Evolutionary conservation across 2,113 vertebrate species (phyloP), one percentile per base, ranked within the genome.

Genomic region (Nanorana parkeri): DNA sequence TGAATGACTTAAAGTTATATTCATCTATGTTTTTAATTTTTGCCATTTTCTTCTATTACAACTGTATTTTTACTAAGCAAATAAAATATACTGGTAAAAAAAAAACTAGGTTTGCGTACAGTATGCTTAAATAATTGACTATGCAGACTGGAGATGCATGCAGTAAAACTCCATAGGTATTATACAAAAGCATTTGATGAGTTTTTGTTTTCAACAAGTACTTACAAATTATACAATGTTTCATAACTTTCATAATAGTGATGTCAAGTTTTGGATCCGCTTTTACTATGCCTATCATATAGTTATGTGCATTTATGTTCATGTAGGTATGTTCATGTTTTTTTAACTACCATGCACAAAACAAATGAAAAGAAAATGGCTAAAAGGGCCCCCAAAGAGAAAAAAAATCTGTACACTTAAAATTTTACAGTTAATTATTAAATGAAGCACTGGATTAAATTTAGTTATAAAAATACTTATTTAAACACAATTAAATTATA

Each of bases 111-210:
- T 77, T 80, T 67, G 76, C 41, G 24, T 67, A 71, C 47, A 54
- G 68, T 24, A 80, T 83, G 61, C 88, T 83, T 83, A 92, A 87
- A 78, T 89, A 93, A 89, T 88, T 84, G 87, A 86, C 88, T 87
- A 65, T 88, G 81, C 91, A 94, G 95, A 95, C 89, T 90, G 92
- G 94, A 94, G 96, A 97, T 96, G 95, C 96, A 95, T 98, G 97
- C 97, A 99, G 95, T 96, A 96, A 96, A 98, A 98, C 95, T 95
- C 94, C 92, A 94, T 95, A 95, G 96, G 95, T 97, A 97, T 93
- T 96, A 94, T 95, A 95, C 93, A 93, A 96, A 97, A 96, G 95
- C 95, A 95, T 90, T 87, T 93, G 92, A 95, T 96, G 95, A 96
- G 97, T 95, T 92, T 94, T 95, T 96, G 95, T 95, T 91, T 90